A percentile compares a stretch with the other conserved stretches of the same genome.
Conservation (phyloP, 1,140 invertebrate species). For the Acromyrmex charruanus region DNA sequence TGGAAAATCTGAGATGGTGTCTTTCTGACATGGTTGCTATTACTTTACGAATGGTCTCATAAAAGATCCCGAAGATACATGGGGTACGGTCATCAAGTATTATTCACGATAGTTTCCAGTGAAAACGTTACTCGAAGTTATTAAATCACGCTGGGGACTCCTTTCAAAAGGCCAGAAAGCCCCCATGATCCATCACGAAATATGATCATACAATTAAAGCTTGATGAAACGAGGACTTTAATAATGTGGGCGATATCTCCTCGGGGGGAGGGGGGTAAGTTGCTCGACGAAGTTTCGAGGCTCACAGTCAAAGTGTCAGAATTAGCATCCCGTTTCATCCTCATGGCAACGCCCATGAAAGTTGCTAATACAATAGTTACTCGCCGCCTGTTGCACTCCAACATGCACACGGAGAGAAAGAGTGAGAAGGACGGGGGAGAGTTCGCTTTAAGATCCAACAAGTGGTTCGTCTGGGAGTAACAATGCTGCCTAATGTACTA, state of each 20-base stretch:
- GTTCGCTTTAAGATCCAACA: constrained; percentile 76
- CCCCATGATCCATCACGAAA: constrained; percentile 23
- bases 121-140: neutral
- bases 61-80: neutral
- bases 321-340: constrained; percentile 57
- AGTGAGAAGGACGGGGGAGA: neutral
- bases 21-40: neutral
- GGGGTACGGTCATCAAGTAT: neutral
- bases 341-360: constrained; percentile 57
- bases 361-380: constrained; percentile 70
- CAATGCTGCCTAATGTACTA: constrained; percentile 73
- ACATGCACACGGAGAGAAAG: neutral
- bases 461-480: constrained; percentile 78
- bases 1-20: neutral
- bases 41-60: too few species aligned
- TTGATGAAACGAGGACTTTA: constrained; percentile 9
- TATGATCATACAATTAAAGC: constrained; percentile 29
- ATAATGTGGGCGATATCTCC: constrained; percentile 5
- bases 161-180: neutral
- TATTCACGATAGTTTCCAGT: neutral
- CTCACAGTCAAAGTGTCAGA: constrained; percentile 37
- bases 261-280: neutral
- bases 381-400: constrained; percentile 68
- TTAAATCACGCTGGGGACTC: neutral
- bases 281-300: constrained; percentile 38